phyloP scores from a whole-genome alignment of 1,140 invertebrate genomes.

The Drosophila parabipectinata region DNA sequence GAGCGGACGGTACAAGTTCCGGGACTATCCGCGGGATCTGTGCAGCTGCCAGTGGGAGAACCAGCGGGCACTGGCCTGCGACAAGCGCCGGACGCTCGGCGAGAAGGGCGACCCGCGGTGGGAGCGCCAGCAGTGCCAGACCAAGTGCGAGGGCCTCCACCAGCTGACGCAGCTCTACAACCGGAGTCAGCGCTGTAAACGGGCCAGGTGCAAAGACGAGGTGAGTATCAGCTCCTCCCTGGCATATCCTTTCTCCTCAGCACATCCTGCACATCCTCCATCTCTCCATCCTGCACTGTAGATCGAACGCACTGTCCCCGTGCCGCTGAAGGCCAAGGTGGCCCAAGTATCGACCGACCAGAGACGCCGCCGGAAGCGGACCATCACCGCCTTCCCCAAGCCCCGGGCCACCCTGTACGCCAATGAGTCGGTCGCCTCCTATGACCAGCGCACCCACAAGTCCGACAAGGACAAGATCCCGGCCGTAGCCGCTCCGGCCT shows the following conservation, averaged over 20 bases:
- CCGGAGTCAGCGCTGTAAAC: constrained; percentile 30
- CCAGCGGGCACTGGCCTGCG: constrained; percentile 32
- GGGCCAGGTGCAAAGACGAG: constrained; percentile 26
- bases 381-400: constrained; percentile 6
- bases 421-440: neutral
- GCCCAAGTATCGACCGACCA: neutral
- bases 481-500: too few relatives aligned
- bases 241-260: neutral
- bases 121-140: constrained; percentile 38
- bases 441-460: neutral
- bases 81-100: constrained; percentile 38
- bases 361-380: neutral
- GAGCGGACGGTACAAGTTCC: constrained; percentile 51
- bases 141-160: constrained; percentile 52
- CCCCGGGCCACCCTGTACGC: neutral
- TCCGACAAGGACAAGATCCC: neutral
- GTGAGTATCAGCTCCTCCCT: constrained; percentile 26
- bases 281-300: neutral
- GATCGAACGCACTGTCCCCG: neutral
- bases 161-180: constrained; percentile 25
- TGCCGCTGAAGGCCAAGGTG: neutral
- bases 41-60: constrained; percentile 50
- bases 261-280: neutral
- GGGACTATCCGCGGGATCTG: constrained; percentile 40
- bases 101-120: constrained; percentile 44